Evolutionary conservation across 2,797 vertebrate genomes (phyloP), one percentile per base, ranked within the genome.

Genomic region (Enteromius treurensis): DNA sequence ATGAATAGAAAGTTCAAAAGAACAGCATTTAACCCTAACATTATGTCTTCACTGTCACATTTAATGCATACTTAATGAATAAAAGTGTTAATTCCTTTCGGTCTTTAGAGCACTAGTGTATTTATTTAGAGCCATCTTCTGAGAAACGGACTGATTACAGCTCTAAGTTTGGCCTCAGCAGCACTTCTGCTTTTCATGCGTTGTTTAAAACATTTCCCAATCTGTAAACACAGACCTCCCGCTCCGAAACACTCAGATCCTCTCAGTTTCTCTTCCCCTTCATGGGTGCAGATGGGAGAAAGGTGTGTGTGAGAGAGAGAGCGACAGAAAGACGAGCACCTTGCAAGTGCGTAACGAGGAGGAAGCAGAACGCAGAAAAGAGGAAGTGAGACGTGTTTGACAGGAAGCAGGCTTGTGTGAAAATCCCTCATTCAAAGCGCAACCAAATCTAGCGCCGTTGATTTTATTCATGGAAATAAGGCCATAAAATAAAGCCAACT

Each of bases 341-440:
- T 86, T 79, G 80, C 82, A 64, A 70, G 47, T 82, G 70, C 42
- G n/a, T 75, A 74, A 29, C 45, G 67, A 79, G 82, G 87, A 89
- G 91, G 91, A 92, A 92, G 91, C 83, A 90, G 84, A 84, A 70
- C 29, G 17, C 65, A 74, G 34, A 37, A 84, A 77, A 89, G 86
- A 87, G 89, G 93, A 94, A 94, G 91, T 88, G 93, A 94, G 88
- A 94, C 84, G 89, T 86, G 90, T 87, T 90, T 90, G 89, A 88
- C 92, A 92, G 91, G 92, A 94, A 93, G 90, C 91, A 81, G 86
- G 70, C 80, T 76, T 83, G 74, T 91, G 88, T 86, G 84, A 93
- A 87, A 91, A 88, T 85, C 82, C 76, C 84, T 84, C 68, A 21
- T 17, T 74, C 45, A 49, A 75, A 82, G 84, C 37, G 45, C 26